Evolutionary conservation across 2,113 vertebrate species (phyloP), one percentile per base, ranked within the genome.

Genomic region (Neodon shergylaensis): DNA sequence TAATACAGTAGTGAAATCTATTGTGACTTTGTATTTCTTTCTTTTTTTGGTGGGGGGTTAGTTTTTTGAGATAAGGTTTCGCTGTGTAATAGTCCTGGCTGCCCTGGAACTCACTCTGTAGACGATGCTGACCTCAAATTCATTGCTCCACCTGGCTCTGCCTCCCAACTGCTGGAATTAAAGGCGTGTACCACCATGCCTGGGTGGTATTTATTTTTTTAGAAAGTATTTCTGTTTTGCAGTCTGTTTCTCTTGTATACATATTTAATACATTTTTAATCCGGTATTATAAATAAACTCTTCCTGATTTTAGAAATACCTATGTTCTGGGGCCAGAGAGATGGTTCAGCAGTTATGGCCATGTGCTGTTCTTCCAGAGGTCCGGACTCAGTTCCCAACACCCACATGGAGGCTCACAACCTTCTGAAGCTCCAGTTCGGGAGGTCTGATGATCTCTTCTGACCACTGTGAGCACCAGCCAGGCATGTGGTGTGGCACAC

Each of bases 251-350:
- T 78, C 10, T 42, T 82, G 14, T 9, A 86, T 26, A 6, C 12
- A 73, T 24, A 13, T 91, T 90, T 77, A 65, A 85, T 5, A 81
- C 68, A 76, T 49, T 78, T 95, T 8, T 91, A 49, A 92, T 85
- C 11, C 85, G 28, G 49, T 82, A 54, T 22, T 81, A n/a, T 47
- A 82, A 73, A 84, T 2, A 92, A 97, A 93, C 81, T 85, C 72
- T 47, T 1, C 5, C 5, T 82, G 42, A 94, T 22, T 82, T 91
- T 42, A 54, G 88, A 76, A 81, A 54, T 58, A 74, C 44, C 44
- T 3, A 74, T 83, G 47, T 97, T 93, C 8, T 47, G 11, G 92
- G 26, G 8, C n/a, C 42, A 0, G 1, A 39, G 42, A 65, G 24
- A 31, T 31, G 1, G 39, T 24, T 83, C 13, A 42, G 22, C 42